Evolutionary conservation across 2,888 invertebrate species (phyloP).

Genomic region (Epinotia bilunana): DNA sequence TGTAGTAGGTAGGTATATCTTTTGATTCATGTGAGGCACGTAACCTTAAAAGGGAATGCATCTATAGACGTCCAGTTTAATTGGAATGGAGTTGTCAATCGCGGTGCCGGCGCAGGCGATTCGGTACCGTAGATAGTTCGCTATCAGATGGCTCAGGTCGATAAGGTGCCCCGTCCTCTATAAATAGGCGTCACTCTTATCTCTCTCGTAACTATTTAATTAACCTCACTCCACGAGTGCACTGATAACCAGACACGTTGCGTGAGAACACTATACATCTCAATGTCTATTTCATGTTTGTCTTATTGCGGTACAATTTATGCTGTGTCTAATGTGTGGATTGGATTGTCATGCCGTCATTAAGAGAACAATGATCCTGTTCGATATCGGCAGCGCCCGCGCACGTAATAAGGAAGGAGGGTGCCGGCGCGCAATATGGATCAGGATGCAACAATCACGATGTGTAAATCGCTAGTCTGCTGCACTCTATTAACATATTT

Average conservation of each 20-base stretch:
- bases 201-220: slow-evolving; percentile 78
- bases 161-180: slow-evolving; percentile 72
- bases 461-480: slow-evolving; percentile 48
- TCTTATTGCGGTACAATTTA: slow-evolving; percentile 18
- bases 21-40: background rate
- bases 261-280: slow-evolving; percentile 68
- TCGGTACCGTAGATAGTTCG: slow-evolving; percentile 64
- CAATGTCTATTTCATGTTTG: slow-evolving; percentile 48
- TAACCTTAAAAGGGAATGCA: slow-evolving; percentile 18
- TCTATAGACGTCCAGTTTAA: slow-evolving; percentile 39
- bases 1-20: background rate
- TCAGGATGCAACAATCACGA: slow-evolving; percentile 76
- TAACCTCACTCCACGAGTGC: slow-evolving; percentile 73
- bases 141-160: slow-evolving; percentile 74
- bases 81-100: slow-evolving; percentile 44
- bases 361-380: slow-evolving; percentile 43
- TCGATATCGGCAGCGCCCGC: slow-evolving; percentile 25
- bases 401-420: slow-evolving; percentile 78
- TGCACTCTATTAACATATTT: slow-evolving; percentile 26
- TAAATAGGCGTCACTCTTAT: slow-evolving; percentile 75
- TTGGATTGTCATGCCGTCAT: slow-evolving; percentile 35
- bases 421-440: slow-evolving; percentile 68
- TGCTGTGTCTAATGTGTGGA: slow-evolving; percentile 22
- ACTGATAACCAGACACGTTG: slow-evolving; percentile 72
- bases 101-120: slow-evolving; percentile 53